These are phyloP conservation scores for Lateolabrax maculatus DNA, from an alignment of 2,797 vertebrate genomes.

Conservation along the genomic window DNA sequence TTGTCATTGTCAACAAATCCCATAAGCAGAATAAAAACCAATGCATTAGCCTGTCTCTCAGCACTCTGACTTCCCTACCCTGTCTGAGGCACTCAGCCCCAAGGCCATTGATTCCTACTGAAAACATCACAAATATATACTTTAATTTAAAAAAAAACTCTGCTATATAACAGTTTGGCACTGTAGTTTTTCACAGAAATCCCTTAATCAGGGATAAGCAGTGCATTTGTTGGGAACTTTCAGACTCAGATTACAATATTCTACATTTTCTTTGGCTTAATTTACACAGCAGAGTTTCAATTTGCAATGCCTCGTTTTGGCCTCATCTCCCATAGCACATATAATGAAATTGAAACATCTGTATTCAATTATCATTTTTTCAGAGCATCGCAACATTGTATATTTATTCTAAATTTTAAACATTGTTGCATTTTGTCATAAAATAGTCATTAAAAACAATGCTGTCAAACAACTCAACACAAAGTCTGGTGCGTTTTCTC, in stretches of 20 bases:
- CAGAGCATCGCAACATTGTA: not conserved
- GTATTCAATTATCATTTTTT: not conserved
- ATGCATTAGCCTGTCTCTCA: slow-evolving; percentile 15
- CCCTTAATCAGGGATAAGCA: not conserved
- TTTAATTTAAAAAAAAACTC: not conserved
- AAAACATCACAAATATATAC: not conserved
- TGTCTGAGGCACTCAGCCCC: not conserved
- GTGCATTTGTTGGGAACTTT: not conserved
- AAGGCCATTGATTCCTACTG: not conserved
- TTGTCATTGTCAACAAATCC: slow-evolving; percentile 24
- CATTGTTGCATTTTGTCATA: not conserved
- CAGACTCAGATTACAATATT: not conserved
- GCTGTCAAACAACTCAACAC: not conserved
- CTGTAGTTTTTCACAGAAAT: not conserved
- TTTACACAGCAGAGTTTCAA: not conserved
- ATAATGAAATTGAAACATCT: not conserved
- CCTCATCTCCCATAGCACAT: not conserved
- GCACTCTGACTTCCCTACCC: not conserved
- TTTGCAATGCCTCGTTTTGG: not conserved
- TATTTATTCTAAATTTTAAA: not conserved
- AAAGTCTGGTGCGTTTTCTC: not conserved
- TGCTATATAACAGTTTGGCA: too few species aligned
- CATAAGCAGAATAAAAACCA: slow-evolving; percentile 23
- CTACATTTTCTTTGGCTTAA: not conserved
- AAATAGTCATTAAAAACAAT: not conserved